Evolutionary conservation across 2,888 invertebrate genomes (phyloP), one percentile per base, ranked within the genome.

Genomic region (Mellilla xanthometata): DNA sequence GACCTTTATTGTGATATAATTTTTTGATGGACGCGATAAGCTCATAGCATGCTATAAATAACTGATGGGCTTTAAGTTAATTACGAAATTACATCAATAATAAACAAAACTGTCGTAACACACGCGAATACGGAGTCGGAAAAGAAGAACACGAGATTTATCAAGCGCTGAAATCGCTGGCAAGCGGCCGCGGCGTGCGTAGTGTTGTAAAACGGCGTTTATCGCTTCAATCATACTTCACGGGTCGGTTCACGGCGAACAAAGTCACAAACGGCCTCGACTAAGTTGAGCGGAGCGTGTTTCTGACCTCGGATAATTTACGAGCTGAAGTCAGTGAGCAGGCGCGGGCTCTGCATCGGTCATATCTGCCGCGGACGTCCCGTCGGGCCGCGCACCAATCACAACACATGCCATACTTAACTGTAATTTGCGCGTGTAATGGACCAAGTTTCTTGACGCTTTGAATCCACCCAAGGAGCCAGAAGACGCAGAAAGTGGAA

Each of bases 291-390:
- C 63, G 64, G 71, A 70, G 69, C 61, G 70, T 81, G 76, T 73
- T 75, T 65, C 76, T 70, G 76, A 77, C 76, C 76, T 77, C 71
- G 76, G 78, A 77, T 83, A 81, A 83, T 83, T 81, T 81, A 81
- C 73, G 78, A 77, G 71, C 79, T 69, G 60, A 76, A 77, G 79
- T 65, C 68, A 76, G 77, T 81, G 80, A 64, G 74, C 68, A 72
- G 69, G 69, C 68, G 64, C 56, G 65, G 72, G 64, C 68, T 78
- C 76, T 73, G 70, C 68, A 69, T 61, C 68, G 71, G 77, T 73
- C 75, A 76, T 80, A 79, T 79, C 80, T 84, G 82, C 65, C 71
- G 67, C 69, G 60, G 83, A 81, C 80, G 70, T 70, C 62, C 73
- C 76, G 76, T 36, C 29, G 44, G 42, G 73, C 71, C 56, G 57